These are phyloP conservation scores for Macrosteles quadrilineatus DNA, from an alignment of 1,140 invertebrate genomes.

Conservation along the genomic window DNA sequence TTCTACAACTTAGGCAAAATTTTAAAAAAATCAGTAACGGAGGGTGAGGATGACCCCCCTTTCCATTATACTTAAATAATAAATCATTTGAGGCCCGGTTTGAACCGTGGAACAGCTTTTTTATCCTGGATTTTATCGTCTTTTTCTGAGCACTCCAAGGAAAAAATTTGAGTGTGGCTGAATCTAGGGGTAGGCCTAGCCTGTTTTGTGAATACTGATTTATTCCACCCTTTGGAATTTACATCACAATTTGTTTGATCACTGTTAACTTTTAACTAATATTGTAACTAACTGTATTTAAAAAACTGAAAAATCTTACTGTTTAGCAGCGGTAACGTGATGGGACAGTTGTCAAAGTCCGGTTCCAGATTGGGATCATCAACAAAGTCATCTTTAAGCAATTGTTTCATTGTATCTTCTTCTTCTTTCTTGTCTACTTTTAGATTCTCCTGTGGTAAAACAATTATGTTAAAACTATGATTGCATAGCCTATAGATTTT, in stretches of 20 bases:
- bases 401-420: conserved; percentile 40
- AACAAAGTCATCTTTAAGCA: conserved; percentile 42
- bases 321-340: conserved; percentile 37
- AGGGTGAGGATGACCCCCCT: background rate
- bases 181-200: too few species aligned
- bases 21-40: background rate
- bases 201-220: too few species aligned
- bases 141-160: too few species aligned
- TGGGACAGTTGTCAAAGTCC: conserved; percentile 37
- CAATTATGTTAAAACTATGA: background rate
- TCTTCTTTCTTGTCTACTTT: conserved; percentile 43
- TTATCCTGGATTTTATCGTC: background rate
- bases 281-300: too few species aligned
- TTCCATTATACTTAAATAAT: background rate
- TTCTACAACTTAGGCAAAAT: background rate
- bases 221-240: too few species aligned
- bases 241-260: too few species aligned
- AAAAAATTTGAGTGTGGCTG: too few species aligned
- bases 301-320: conserved; percentile 28
- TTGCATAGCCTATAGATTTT: background rate
- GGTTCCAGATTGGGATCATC: conserved; percentile 39
- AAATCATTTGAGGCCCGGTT: background rate
- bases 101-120: background rate
- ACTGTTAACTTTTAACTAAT: too few species aligned
- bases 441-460: conserved; percentile 29